Evolutionary conservation across 2,113 vertebrate genomes (phyloP).

Genomic region (Xenopus borealis): DNA sequence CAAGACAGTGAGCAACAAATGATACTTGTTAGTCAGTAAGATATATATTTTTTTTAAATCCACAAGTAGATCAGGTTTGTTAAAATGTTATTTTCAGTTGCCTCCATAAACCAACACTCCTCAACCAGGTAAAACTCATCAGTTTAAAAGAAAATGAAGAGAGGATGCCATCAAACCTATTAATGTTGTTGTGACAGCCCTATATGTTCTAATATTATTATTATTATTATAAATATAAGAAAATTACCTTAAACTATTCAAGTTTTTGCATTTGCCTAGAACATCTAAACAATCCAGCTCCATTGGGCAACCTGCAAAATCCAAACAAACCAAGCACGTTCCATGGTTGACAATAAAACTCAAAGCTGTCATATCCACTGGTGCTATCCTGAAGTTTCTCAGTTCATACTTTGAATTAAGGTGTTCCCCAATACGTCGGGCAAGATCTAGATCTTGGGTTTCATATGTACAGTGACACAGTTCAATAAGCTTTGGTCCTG

Average conservation of each 20-base stretch:
- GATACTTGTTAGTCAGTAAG: too few relatives aligned
- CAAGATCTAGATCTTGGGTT: conserved; percentile 68
- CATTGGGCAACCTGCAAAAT: conserved; percentile 80
- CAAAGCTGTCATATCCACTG: conserved; percentile 72
- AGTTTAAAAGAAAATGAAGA: too few relatives aligned
- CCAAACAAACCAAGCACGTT: conserved; percentile 58
- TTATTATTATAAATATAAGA: conserved; percentile 1
- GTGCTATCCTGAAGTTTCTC: conserved; percentile 75
- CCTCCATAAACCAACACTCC: too few relatives aligned
- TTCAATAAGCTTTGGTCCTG: conserved; percentile 82
- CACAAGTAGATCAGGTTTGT: too few relatives aligned
- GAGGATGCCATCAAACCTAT: too few relatives aligned
- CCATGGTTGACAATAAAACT: conserved; percentile 68
- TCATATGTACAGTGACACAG: conserved; percentile 80
- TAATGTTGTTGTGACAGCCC: too few relatives aligned
- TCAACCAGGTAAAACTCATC: too few relatives aligned
- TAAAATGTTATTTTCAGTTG: too few relatives aligned
- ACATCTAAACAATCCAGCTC: conserved; percentile 72
- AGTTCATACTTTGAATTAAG: conserved; percentile 67
- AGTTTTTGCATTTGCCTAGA: conserved; percentile 66
- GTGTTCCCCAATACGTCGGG: conserved; percentile 54
- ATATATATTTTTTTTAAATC: too few relatives aligned
- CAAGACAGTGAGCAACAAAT: conserved; percentile 4
- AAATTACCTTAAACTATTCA: conserved; percentile 68
- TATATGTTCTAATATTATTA: too few relatives aligned